Base-by-base conservation (phyloP, 2,113 vertebrate species). In the Rhinolophus ferrumequinum region DNA sequence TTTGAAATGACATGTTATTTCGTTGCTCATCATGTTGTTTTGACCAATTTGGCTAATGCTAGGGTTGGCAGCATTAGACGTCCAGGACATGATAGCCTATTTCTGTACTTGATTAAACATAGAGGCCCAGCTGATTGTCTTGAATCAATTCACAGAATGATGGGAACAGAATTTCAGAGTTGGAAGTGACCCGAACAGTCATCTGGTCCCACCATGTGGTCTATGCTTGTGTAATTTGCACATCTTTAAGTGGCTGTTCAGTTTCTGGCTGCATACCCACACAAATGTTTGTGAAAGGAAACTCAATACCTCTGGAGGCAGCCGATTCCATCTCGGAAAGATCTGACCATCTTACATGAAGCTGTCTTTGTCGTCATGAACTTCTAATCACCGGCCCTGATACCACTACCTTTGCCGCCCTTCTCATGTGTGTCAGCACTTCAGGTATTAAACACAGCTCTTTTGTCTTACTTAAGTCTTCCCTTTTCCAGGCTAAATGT, bases 111-210 rank as follows among this genome's bases (percentile, higher is more conserved):
- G 86, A 90, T 92, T 90, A 14, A 86, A 90, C 9, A 79, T 12
- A 95, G 41, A 52, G 56, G 81, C 33, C 75, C 73, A 69, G 62
- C 15, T 64, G 69, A 95, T 66, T 38, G 86, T 50, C 90, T 98
- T 70, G 30, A 67, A 94, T 90, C 89, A 70, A 19, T 47, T 93
- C 52, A 72, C 15, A 88, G 92, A 83, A 90, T 19, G 56, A 60
- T 30, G 64, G 75, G 80, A 47, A 54, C 41, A 62, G 47, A 44
- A 64, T 10, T 47, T 56, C 24, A 21, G 77, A 33, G 26, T 12
- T 93, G 66, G 66, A 86, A 81, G 87, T 54, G 79, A 67, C 38
- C 28, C 58, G 14, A 18, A 22, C 4, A 11, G 50, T 50, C 19
- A 12, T 16, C 28, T 47, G 66, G 83, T 33, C 79, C 67, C 30